Base-by-base conservation (phyloP, 2,888 invertebrate genomes). In the Orthonevra nobilis region DNA sequence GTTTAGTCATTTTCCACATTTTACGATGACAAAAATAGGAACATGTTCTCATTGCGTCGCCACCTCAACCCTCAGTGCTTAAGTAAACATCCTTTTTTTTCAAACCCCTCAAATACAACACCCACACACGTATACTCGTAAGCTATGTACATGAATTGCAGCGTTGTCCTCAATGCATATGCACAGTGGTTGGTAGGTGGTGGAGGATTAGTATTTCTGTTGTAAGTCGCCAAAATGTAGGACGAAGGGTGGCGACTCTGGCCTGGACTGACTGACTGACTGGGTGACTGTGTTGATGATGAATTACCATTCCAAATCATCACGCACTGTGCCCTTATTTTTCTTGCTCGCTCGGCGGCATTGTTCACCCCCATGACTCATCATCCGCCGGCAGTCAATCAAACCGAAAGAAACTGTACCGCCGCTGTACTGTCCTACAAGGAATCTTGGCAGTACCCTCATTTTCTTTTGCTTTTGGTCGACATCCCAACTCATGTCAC, bases 1-100 rank as follows among this genome's bases (percentile, higher is more conserved):
- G 70, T 42, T 60, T 48, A 60, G 64, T 64, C 72, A 72, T 77
- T 64, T 72, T 77, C 72, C 72, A 77, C 72, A 77, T 77, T 77
- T 42, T 70, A 15, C 20, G 32, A 40, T n/a, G n/a, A n/a, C 64
- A 64, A 46, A 77, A 77, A 77, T 66, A 77, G 72, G 72, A 72
- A 54, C 58, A 58, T 64, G 64, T 70, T 58, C 63, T 48, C 64
- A 44, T 44, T 38, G 36, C 40, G 32, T 44, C 50, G 10, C 23
- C 23, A 3, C 34, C 28, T 64, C 38, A 64, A 2, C 6, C 15
- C 42, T 52, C 50, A 38, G 44, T 28, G 28, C 60, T 58, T 42
- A 40, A 56, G 56, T 50, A 61, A 50, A 54, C 61, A 70, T 28
- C 17, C 72, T 46, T 20, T 48, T 42, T 40, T n/a, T n/a, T n/a